A percentile compares a stretch with the other conserved stretches of the same genome.
These are phyloP conservation scores for Dendrocopos noguchii DNA, from an alignment of 2,113 vertebrate species.

Conservation along the genomic window DNA sequence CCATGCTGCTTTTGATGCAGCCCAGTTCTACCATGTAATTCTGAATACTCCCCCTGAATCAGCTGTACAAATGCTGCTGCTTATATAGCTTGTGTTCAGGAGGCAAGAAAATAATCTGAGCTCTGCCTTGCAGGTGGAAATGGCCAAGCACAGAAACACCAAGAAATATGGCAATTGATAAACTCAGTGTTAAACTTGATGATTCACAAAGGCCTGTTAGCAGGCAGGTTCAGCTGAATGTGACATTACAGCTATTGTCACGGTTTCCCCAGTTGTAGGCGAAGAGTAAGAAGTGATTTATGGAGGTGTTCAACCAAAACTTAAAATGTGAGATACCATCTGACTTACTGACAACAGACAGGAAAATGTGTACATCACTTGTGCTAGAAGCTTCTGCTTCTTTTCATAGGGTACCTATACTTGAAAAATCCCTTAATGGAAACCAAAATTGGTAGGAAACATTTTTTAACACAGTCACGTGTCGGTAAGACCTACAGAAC, in stretches of 20 bases:
- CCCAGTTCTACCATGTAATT: not conserved
- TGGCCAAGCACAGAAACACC: not conserved
- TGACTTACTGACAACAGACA: not conserved
- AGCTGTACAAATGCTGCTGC: not conserved
- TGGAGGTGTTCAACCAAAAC: not conserved
- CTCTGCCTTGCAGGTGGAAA: not conserved
- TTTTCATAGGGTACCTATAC: not conserved
- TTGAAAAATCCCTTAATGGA: not conserved
- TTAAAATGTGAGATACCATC: not conserved
- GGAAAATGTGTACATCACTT: not conserved
- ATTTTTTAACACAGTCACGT: not conserved
- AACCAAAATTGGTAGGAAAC: not conserved
- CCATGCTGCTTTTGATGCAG: too few species aligned
- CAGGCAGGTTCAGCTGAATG: not conserved
- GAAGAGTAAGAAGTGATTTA: not conserved
- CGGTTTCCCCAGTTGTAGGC: not conserved
- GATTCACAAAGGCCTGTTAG: not conserved
- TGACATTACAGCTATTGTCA: not conserved
- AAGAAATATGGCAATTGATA: not conserved
- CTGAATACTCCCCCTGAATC: not conserved
- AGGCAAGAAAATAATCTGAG: not conserved
- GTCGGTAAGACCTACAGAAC: not conserved
- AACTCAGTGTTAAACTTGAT: not conserved
- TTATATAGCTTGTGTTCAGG: not conserved
- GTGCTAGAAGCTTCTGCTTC: not conserved